A percentile compares a stretch with the other conserved stretches of the same genome.
Evolutionary conservation across 1,140 invertebrate genomes (phyloP).

Genomic region (Liolophura sinensis): DNA sequence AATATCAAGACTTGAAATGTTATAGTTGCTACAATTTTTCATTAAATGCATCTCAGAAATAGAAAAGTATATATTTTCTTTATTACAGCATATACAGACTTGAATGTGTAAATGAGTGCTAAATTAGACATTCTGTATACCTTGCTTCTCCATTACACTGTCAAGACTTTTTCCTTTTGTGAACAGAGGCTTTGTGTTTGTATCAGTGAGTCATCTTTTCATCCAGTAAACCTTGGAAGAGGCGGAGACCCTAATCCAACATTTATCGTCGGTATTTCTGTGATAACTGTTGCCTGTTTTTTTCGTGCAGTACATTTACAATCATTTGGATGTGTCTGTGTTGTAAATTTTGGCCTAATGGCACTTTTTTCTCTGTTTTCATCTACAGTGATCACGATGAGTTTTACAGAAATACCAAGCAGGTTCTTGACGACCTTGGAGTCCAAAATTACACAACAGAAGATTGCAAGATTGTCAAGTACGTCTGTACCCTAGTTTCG

Average conservation of each 20-base stretch:
- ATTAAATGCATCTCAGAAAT: not conserved
- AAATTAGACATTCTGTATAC: not conserved
- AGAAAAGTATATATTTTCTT: not conserved
- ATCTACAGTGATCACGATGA: slow-evolving; percentile 48
- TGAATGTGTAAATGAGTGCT: not conserved
- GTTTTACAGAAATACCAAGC: slow-evolving; percentile 76
- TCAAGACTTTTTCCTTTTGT: too few relatives aligned
- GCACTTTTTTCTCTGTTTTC: slow-evolving; percentile 3
- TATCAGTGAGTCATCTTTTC: too few relatives aligned
- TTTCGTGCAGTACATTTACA: not conserved
- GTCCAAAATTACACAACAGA: slow-evolving; percentile 78
- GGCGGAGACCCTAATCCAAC: too few relatives aligned
- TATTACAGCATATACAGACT: not conserved
- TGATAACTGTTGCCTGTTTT: too few relatives aligned
- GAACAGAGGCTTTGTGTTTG: too few relatives aligned
- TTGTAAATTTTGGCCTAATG: not conserved
- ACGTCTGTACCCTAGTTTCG: slow-evolving; percentile 91
- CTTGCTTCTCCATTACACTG: not conserved
- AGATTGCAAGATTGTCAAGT: slow-evolving; percentile 84
- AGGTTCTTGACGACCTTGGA: slow-evolving; percentile 85
- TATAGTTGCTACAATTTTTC: not conserved
- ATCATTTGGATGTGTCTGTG: not conserved
- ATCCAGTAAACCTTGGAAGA: too few relatives aligned
- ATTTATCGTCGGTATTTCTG: too few relatives aligned
- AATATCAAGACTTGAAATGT: too few relatives aligned